Percentiles rank a stretch among this genome's conserved stretches.
Conservation (phyloP, 2,888 invertebrate genomes). For the Drosophila kokeensis region DNA sequence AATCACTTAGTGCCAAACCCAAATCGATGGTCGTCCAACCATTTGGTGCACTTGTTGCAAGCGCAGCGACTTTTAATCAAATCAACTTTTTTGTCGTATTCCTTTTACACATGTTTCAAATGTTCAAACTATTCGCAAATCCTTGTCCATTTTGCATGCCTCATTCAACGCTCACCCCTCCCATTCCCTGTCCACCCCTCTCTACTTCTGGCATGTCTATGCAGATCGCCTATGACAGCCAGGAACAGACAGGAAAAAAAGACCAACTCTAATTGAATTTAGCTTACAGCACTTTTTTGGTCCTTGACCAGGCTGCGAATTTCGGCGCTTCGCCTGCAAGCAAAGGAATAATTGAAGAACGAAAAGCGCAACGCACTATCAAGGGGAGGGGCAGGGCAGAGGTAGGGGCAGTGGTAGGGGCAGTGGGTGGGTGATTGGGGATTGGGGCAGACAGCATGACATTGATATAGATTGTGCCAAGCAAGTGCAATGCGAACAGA, state of each 20-base stretch:
- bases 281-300: slow-evolving; percentile 67
- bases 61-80: slow-evolving; percentile 65
- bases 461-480: slow-evolving; percentile 53
- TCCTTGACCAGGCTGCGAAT: slow-evolving; percentile 54
- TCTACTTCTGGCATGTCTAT: slow-evolving; percentile 34
- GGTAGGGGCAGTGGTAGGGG: background rate
- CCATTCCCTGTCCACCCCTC: background rate
- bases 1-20: slow-evolving; percentile 38
- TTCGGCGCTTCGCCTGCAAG: slow-evolving; percentile 8
- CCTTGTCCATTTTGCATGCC: background rate
- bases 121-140: slow-evolving; percentile 44
- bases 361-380: slow-evolving; percentile 68
- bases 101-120: slow-evolving; percentile 66
- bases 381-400: background rate
- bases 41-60: slow-evolving; percentile 63
- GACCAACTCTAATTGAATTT: slow-evolving; percentile 70
- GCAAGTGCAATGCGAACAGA: slow-evolving; percentile 52
- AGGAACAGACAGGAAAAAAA: slow-evolving; percentile 6
- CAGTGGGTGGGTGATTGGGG: background rate
- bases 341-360: slow-evolving; percentile 54
- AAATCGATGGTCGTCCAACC: slow-evolving; percentile 10
- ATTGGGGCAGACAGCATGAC: slow-evolving; percentile 3
- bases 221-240: slow-evolving; percentile 70
- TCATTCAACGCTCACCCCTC: background rate
- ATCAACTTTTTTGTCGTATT: slow-evolving; percentile 47